Evolutionary conservation across 2,113 vertebrate species (phyloP), one percentile per base, ranked within the genome.

Genomic region (Erythrolamprus reginae): DNA sequence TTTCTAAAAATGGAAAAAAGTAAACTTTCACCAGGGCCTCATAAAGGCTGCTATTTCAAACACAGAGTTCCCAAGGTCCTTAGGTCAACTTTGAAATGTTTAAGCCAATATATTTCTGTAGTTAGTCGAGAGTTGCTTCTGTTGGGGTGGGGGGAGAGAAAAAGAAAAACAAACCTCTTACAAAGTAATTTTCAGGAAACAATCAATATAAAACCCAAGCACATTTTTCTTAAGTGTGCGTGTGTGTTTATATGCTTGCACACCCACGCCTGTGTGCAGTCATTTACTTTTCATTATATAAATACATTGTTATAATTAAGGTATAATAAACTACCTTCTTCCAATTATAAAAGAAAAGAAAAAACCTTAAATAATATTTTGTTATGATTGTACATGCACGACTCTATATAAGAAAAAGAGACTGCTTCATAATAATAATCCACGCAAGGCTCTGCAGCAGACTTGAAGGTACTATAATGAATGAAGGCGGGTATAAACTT

Each of bases 21-120:
- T 86, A 95, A 93, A 92, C 55, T 93, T 90, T 70, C 21, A 48
- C 38, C 28, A 2, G 55, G 92, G 51, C 70, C 19, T 38, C 82
- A 87, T 84, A 93, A 95, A 91, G 0, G 0, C 8, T 93, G n/a
- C 33, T 92, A 91, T 53, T 95, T 93, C 90, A 48, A 92, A 86
- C 45, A 24, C 50, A 89, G 91, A 91, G 13, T 5, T 82, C 90
- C 89, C 90, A 42, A 91, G 92, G 86, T 90, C 89, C 42, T 88
- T 38, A 92, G 87, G 45, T 92, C 86, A n/a, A 70, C 91, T 94
- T 92, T 95, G 89, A 95, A 94, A 93, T 55, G 12, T 55, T 95
- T 93, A 88, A 84, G 53, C 33, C 94, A 87, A 77, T 1, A 1
- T 28, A 50, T 42, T 88, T 94, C 91, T 90, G 82, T 87, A 88